Base-by-base conservation (phyloP, 30 jellyfish, hydroid and myxozoan species). In the Turritopsis dohrnii region DNA sequence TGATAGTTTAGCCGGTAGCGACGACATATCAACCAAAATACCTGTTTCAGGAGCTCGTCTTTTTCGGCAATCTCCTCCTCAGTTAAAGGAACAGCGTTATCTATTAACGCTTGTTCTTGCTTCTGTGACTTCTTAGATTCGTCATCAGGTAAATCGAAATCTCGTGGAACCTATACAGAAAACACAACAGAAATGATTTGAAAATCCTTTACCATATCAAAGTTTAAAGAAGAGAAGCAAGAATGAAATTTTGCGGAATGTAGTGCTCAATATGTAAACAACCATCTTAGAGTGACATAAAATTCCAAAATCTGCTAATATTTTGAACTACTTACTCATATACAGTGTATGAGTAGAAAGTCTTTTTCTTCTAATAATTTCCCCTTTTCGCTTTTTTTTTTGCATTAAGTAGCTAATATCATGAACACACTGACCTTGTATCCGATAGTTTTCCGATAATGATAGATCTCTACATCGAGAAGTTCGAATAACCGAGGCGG, bases 401-500 rank as follows among this genome's bases (percentile, higher is more conserved):
- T n/a, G n/a, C n/a, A n/a, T n/a, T n/a, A n/a, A n/a, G n/a, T n/a
- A n/a, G n/a, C n/a, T n/a, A n/a, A n/a, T n/a, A n/a, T n/a, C n/a
- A n/a, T n/a, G n/a, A n/a, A n/a, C n/a, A 60, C 18, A 28, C 21
- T 41, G 88, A 88, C 98, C 96, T 90, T 90, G 90, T 95, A 95
- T 28, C 88, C 96, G 27, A 95, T 95, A 29, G 96, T 84, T 80
- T 95, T 95, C 53, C 97, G 80, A 82, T 90, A 95, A 16, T 95
- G 83, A 82, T 90, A 90, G 18, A 90, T 89, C 66, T 95, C 99
- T 74, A 83, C 86, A 79, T 95, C 97, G 20, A 95, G 92, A 30
- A 95, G 89, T 80, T 95, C 99, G 65, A 89, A 95, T 81, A 95
- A 73, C 79, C 99, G 81, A 29, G 97, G 97, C 66, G 99, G 99